Percentiles rank a stretch among this genome's conserved stretches.
phyloP scores from a whole-genome alignment of 2,113 vertebrate species.

The Chroicocephalus ridibundus region DNA sequence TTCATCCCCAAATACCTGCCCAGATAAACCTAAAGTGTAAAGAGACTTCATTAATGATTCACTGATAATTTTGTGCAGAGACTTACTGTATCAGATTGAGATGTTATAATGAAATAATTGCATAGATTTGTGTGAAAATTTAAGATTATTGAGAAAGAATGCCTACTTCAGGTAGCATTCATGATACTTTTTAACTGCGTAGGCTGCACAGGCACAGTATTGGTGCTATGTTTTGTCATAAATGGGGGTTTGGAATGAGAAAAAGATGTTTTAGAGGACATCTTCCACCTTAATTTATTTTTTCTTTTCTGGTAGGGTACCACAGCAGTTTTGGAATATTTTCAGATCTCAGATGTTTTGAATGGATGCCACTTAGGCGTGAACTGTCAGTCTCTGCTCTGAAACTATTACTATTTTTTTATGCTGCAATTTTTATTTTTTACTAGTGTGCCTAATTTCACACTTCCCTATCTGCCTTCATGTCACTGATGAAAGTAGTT shows the following conservation, averaged over 20 bases:
- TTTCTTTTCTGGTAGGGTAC: not conserved
- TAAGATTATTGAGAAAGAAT: not conserved
- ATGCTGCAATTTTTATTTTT: not conserved
- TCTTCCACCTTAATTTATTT: not conserved
- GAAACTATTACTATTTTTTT: not conserved
- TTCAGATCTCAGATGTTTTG: not conserved
- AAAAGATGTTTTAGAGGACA: not conserved
- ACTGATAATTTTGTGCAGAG: not conserved
- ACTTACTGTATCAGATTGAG: not conserved
- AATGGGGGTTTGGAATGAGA: not conserved
- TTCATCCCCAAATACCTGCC: not conserved
- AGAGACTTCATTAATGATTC: not conserved
- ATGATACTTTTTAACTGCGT: not conserved
- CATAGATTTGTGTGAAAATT: not conserved
- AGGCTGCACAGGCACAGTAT: not conserved
- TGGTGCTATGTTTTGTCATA: not conserved
- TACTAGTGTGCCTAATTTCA: not conserved
- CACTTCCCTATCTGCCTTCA: not conserved
- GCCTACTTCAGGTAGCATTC: not conserved
- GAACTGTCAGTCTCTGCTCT: not conserved
- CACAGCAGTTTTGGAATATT: not conserved
- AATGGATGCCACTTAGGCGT: not conserved
- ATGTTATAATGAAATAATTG: not conserved
- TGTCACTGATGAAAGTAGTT: not conserved
- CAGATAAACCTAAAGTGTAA: not conserved